A percentile compares a stretch with the other conserved stretches of the same genome.
Conservation (phyloP, 2,113 vertebrate genomes). For the Vanacampus margaritifer region DNA sequence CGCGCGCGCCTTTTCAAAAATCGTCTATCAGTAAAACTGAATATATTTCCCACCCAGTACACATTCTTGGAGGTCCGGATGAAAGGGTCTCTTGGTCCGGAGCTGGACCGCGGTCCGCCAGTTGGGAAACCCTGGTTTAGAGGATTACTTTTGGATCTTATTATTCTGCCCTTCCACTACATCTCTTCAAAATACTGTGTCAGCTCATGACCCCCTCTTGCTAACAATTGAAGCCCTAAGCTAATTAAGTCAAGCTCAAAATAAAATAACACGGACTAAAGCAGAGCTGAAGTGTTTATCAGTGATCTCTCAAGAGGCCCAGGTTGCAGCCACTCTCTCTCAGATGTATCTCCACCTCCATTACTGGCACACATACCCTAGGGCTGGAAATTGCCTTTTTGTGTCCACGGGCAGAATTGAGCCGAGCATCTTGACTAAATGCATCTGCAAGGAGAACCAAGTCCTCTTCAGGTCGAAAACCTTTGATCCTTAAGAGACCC, state of each 20-base stretch:
- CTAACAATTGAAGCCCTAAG: conserved; percentile 1
- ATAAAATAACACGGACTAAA: conserved; percentile 16
- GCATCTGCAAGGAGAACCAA: conserved; percentile 65
- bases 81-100: no score
- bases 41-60: no score
- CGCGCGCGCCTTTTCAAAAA: no score
- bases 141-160: not conserved
- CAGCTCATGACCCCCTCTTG: not conserved
- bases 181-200: not conserved
- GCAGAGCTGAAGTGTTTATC: conserved; percentile 35
- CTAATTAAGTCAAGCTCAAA: conserved; percentile 16
- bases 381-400: conserved; percentile 64
- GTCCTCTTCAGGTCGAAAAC: conserved; percentile 69
- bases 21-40: no score
- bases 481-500: conserved; percentile 76
- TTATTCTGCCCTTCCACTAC: no score
- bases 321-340: conserved; percentile 31
- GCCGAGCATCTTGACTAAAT: conserved; percentile 63
- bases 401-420: conserved; percentile 64
- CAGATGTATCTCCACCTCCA: conserved; percentile 42
- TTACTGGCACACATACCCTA: conserved; percentile 42
- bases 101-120: no score
- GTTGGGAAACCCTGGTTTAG: no score
- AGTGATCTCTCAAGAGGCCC: conserved; percentile 49
- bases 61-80: no score